A percentile compares a stretch with the other conserved stretches of the same genome.
Conservation (phyloP, 2,113 vertebrate genomes). For the Castor canadensis region DNA sequence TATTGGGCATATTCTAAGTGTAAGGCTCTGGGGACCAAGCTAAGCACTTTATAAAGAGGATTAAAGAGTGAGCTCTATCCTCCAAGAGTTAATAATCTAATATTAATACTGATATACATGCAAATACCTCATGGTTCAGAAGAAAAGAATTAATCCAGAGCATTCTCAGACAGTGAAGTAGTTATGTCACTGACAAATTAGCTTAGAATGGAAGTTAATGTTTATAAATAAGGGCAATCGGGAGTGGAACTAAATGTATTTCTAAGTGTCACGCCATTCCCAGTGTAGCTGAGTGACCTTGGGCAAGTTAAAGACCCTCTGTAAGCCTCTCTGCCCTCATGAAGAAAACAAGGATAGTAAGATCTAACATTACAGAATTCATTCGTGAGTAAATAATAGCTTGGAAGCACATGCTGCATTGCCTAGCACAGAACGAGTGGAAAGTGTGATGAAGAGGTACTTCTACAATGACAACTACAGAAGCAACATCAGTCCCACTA, state of each 20-base stretch:
- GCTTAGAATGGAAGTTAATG: background rate
- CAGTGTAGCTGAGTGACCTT: background rate
- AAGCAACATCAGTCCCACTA: background rate
- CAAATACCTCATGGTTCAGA: background rate
- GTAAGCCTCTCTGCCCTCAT: background rate
- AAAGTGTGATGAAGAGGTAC: background rate
- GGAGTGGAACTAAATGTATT: background rate
- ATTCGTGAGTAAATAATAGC: background rate
- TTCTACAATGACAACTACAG: background rate
- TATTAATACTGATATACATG: background rate
- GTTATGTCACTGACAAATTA: constrained; percentile 10
- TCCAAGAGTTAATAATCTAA: background rate
- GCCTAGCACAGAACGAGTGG: background rate
- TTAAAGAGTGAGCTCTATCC: background rate
- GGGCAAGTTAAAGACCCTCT: background rate
- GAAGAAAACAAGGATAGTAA: background rate
- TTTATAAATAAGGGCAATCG: constrained; percentile 24
- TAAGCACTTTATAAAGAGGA: background rate
- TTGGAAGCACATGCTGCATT: background rate
- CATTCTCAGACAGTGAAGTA: background rate
- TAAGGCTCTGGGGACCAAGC: background rate
- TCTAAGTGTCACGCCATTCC: background rate
- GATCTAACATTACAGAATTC: background rate
- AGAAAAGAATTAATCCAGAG: constrained; percentile 36
- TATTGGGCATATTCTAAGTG: background rate